Evolutionary conservation across 2,797 vertebrate genomes (phyloP).

Genomic region (Pogonophryne albipinna): DNA sequence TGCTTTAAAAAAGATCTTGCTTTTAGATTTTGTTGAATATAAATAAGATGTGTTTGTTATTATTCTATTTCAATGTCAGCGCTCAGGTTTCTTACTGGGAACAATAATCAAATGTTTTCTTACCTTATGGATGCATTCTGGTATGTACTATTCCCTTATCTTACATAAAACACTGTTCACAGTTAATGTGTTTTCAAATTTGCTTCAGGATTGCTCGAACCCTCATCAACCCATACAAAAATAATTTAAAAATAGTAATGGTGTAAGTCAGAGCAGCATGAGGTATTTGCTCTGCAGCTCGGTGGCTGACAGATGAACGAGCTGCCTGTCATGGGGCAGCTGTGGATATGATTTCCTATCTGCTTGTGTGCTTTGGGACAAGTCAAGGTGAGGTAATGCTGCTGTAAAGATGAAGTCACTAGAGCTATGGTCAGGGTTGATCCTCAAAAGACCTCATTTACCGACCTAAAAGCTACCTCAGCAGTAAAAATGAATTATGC

Average conservation of each 20-base stretch:
- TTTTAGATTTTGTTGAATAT: neutral
- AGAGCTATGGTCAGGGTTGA: constrained; percentile 41
- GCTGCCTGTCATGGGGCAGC: constrained; percentile 28
- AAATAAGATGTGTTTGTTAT: neutral
- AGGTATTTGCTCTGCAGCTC: constrained; percentile 42
- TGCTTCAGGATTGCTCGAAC: neutral
- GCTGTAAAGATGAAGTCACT: constrained; percentile 55
- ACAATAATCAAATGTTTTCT: neutral
- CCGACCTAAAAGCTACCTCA: constrained; percentile 25
- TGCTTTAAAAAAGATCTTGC: neutral
- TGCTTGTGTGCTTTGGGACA: constrained; percentile 52
- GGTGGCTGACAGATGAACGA: constrained; percentile 10
- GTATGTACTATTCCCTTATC: neutral
- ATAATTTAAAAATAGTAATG: constrained; percentile 10
- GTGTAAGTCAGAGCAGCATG: constrained; percentile 43
- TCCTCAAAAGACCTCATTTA: constrained; percentile 41
- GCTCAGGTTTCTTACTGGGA: neutral
- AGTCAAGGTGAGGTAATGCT: constrained; percentile 72
- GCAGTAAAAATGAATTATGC: constrained; percentile 50
- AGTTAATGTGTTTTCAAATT: constrained; percentile 6
- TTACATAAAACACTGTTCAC: neutral
- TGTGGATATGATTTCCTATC: constrained; percentile 52
- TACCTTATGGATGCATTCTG: neutral
- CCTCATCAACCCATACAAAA: constrained; percentile 4
- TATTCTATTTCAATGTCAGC: neutral